These are phyloP conservation scores for Indicator maculatus DNA, from an alignment of 2,113 vertebrate species.

Conservation along the genomic window DNA sequence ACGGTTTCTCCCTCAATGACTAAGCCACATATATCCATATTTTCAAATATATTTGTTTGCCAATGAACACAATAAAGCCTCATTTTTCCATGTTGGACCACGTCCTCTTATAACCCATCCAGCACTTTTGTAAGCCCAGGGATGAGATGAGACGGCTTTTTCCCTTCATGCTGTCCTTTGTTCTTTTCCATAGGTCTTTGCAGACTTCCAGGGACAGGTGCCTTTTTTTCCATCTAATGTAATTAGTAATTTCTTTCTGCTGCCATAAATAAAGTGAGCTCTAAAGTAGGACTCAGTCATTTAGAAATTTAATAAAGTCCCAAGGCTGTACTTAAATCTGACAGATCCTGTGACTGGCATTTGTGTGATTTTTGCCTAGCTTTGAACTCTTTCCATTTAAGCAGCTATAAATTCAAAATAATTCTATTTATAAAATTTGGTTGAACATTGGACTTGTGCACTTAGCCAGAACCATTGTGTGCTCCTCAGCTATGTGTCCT, in stretches of 20 bases:
- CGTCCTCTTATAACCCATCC: background rate
- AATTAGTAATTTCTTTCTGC: background rate
- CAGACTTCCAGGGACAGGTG: background rate
- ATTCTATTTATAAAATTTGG: background rate
- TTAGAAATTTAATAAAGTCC: background rate
- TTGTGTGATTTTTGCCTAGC: background rate
- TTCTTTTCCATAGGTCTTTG: background rate
- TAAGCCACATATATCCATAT: background rate
- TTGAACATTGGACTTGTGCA: background rate
- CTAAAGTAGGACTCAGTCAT: background rate
- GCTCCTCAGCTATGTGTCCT: rapidly evolving
- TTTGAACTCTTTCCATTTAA: background rate
- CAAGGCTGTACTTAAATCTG: background rate
- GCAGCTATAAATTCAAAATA: background rate
- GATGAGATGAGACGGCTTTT: background rate
- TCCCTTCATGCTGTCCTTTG: background rate
- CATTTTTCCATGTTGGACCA: rapidly evolving
- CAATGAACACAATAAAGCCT: background rate
- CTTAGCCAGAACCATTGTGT: background rate
- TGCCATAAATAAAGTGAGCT: background rate
- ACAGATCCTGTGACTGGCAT: background rate
- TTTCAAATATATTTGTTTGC: background rate
- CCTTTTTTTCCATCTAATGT: background rate
- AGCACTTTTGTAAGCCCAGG: background rate
- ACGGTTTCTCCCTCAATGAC: background rate